phyloP scores from a whole-genome alignment of 2,797 vertebrate genomes.

The Epinephelus malabaricus region DNA sequence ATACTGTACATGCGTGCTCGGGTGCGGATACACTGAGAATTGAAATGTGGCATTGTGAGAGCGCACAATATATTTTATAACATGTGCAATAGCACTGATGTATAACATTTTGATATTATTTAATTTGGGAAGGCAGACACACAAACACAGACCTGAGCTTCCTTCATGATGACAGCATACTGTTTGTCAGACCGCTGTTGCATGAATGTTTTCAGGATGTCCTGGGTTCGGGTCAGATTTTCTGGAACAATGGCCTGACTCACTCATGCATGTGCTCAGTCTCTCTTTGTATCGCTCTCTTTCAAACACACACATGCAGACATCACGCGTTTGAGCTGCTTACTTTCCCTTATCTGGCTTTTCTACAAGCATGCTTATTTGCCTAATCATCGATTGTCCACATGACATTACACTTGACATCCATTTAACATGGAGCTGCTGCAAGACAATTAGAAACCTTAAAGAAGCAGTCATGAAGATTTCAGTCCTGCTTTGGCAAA shows the following conservation, averaged over 20 bases:
- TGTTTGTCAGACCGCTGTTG: constrained; percentile 64
- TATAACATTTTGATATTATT: constrained; percentile 12
- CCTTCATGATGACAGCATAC: constrained; percentile 42
- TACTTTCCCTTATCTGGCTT: constrained; percentile 26
- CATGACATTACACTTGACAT: constrained; percentile 24
- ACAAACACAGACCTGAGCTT: constrained; percentile 27
- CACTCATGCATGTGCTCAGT: constrained; percentile 65
- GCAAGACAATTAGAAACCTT: constrained; percentile 7
- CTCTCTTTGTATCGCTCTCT: constrained; percentile 56
- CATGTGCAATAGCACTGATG: constrained; percentile 5
- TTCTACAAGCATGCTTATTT: constrained; percentile 19
- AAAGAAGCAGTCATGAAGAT: too few relatives aligned
- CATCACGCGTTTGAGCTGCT: constrained; percentile 20
- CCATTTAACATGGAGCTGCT: constrained; percentile 29
- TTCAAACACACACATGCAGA: constrained; percentile 21
- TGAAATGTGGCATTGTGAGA: background rate
- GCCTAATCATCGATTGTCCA: constrained; percentile 1
- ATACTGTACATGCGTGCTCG: background rate
- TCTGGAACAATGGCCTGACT: constrained; percentile 79
- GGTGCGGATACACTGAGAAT: background rate
- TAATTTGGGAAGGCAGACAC: constrained; percentile 29
- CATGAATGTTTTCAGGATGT: constrained; percentile 78
- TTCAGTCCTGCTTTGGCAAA: background rate
- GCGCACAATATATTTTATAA: background rate
- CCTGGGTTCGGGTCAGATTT: constrained; percentile 76